Evolutionary conservation across 2,888 invertebrate genomes (phyloP), one percentile per base, ranked within the genome.

Genomic region (Pandemis heparana): DNA sequence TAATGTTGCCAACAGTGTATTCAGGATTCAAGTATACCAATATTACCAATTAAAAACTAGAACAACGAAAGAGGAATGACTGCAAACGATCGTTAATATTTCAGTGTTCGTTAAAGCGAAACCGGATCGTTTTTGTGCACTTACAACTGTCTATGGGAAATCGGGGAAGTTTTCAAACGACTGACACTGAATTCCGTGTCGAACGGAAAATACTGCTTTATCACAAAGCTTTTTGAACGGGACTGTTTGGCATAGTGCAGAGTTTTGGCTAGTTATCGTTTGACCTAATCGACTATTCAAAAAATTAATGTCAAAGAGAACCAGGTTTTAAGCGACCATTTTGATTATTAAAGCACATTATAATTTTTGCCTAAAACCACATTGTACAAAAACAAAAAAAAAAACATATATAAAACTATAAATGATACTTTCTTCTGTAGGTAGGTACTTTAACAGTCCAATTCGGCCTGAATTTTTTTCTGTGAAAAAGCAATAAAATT

Each of bases 131-230:
- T 60, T 60, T 60, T 60, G n/a, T 14, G 14, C 38, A 38, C 38
- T 60, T 32, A 7, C 38, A 38, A 38, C 60, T 60, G 60, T 60
- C 60, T 60, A 60, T 60, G n/a, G n/a, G 60, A 60, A 60, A 60
- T 60, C 38, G 18, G 38, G 38, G 18, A 60, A 60, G n/a, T n/a
- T 60, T 38, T 23, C 60, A 60, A 60, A 32, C 32, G 38, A 60
- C 60, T 3, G 56, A 56, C 56, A 56, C 56, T 0, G 23, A 56
- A 6, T 53, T 12, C 23, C 23, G 56, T 56, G 10, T 23, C 23
- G 5, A 56, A 23, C 56, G 18, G 10, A 23, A 23, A 56, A 18
- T 23, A 56, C 56, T 23, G 10, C 23, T 56, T 56, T 56, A 23
- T 10, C 12, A 5, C 12, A 12, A 12, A 18, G 51, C 16, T 16